phyloP scores from a whole-genome alignment of 2,797 vertebrate genomes.

The Dendrocincla fuliginosa region DNA sequence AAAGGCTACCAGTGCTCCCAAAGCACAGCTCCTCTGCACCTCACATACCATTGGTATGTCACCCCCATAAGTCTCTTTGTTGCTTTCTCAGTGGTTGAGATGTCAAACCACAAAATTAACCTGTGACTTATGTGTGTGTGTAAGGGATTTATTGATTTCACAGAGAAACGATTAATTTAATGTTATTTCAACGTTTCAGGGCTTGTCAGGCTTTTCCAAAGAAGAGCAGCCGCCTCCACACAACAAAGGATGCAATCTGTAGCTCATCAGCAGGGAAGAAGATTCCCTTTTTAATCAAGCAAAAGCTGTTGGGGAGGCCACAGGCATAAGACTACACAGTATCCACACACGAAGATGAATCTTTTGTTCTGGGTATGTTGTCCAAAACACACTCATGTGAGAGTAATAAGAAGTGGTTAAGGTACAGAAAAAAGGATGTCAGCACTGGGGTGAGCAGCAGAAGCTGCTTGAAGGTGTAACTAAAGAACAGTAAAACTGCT shows the following conservation, averaged over 20 bases:
- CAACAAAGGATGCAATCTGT: neutral
- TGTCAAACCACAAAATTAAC: neutral
- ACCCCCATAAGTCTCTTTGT: neutral
- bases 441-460: neutral
- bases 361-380: neutral
- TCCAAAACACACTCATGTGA: neutral
- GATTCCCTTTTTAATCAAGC: neutral
- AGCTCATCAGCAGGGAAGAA: neutral
- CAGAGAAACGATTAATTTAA: neutral
- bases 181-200: neutral
- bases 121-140: accelerated
- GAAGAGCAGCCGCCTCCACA: neutral
- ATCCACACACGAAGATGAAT: neutral
- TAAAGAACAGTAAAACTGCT: neutral
- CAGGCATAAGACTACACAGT: accelerated
- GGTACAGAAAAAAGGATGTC: neutral
- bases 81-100: neutral
- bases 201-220: neutral
- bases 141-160: neutral
- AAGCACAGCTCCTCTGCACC: neutral
- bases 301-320: neutral
- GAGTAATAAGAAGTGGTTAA: neutral
- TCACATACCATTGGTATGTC: neutral
- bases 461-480: neutral
- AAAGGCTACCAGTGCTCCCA: neutral